Conservation (phyloP, 2,113 vertebrate species). For the Solenodon paradoxus region DNA sequence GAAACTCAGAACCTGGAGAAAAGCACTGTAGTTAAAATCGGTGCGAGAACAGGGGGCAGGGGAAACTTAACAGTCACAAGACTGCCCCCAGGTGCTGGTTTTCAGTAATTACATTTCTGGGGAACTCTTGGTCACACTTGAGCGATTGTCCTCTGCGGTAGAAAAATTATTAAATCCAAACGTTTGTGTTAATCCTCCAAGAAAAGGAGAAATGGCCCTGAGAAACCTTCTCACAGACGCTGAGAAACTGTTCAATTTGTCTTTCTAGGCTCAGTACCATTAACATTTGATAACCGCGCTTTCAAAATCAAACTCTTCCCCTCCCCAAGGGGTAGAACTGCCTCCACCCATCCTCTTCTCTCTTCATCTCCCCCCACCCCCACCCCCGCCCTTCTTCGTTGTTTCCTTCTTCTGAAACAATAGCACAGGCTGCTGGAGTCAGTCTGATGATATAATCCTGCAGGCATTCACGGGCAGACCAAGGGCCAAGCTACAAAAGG, state of each 20-base stretch:
- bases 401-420: slow-evolving; percentile 41
- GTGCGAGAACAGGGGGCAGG: not conserved
- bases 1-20: not conserved
- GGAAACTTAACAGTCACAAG: slow-evolving; percentile 65
- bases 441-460: slow-evolving; percentile 34
- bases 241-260: not conserved
- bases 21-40: not conserved
- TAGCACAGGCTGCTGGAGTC: slow-evolving; percentile 24
- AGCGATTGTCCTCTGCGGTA: slow-evolving; percentile 12
- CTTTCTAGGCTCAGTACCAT: not conserved
- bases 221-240: not conserved
- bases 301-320: not conserved
- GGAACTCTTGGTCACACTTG: not conserved
- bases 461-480: not conserved
- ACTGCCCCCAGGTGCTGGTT: slow-evolving; percentile 72
- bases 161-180: slow-evolving; percentile 36
- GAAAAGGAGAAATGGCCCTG: not conserved
- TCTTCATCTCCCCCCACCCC: not conserved
- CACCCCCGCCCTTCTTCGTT: not conserved
- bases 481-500: slow-evolving; percentile 16
- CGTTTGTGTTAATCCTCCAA: not conserved
- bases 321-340: not conserved
- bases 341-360: not conserved
- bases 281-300: not conserved
- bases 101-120: slow-evolving; percentile 34